Conservation (phyloP, 2,113 vertebrate species). For the Mungos mungo region DNA sequence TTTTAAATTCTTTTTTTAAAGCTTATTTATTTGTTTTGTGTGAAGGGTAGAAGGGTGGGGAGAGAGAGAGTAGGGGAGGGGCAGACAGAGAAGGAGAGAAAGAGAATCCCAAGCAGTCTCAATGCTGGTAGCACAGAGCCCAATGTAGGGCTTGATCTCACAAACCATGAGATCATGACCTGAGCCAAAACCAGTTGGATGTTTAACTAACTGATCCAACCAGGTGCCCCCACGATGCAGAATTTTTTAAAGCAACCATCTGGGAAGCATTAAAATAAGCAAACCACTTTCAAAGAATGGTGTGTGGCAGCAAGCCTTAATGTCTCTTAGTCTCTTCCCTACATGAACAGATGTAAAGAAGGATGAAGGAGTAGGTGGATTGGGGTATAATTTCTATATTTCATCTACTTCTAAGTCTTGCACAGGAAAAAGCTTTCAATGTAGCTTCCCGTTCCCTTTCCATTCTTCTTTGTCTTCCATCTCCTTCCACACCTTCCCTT, state of each 20-base stretch:
- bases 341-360: background rate
- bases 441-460: background rate
- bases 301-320: background rate
- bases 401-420: background rate
- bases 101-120: too few relatives aligned
- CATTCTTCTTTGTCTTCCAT: background rate
- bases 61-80: too few relatives aligned
- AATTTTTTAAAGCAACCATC: constrained; percentile 1
- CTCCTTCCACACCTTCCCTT: background rate
- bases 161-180: too few relatives aligned
- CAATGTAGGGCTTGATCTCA: too few relatives aligned
- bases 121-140: too few relatives aligned
- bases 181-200: too few relatives aligned
- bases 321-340: background rate
- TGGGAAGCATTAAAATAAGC: constrained; percentile 27
- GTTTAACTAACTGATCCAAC: too few relatives aligned
- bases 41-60: too few relatives aligned
- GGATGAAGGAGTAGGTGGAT: background rate
- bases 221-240: background rate
- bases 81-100: too few relatives aligned
- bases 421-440: background rate
- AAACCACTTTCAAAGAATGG: constrained; percentile 27
- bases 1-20: background rate
- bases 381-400: background rate
- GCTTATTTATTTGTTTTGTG: too few relatives aligned